Base-by-base conservation (phyloP, 35 echinoderm and acorn worm species). In the Diadema setosum region DNA sequence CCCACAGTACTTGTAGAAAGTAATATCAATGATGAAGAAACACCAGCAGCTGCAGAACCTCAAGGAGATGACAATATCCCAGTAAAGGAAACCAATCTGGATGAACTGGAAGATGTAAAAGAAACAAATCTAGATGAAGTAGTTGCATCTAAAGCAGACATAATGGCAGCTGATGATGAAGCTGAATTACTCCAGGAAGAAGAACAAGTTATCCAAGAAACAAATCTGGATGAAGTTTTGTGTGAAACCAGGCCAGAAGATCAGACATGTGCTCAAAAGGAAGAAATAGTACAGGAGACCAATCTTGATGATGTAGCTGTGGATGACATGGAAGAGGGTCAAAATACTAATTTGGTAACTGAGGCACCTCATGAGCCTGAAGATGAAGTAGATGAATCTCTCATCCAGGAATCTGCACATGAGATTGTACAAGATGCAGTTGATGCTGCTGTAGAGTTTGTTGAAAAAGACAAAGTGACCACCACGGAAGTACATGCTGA, bases 371-470 rank as follows among this genome's bases (percentile, higher is more conserved):
- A 64, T 11, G 45, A 81, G 23, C n/a, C 75, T 33, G 45, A 78
- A 44, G 27, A 78, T n/a, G 40, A 42, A 44, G 35, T 35, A 78
- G 33, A 39, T 44, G 73, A 78, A 11, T 26, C 39, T 42, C 11
- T 44, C 44, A 39, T 78, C 14, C 63, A 78, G 44, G 73, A 78
- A 78, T 78, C 73, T 42, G 73, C 73, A 17, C 73, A 78, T 35
- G 73, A 78, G 25, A 78, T 78, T 25, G 73, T 78, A 11, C 73
- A 78, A 42, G 73, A 78, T 21, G 73, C n/a, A 35, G 73, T 78
- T 78, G 73, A 36, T 78, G 73, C 73, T 20, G 73, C 73, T 12
- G 73, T 78, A 42, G 73, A 32, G 20, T 33, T 78, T 78, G 73
- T 78, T 44, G 73, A 78, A 24, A 78, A 36, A 36, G 73, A 78